phyloP scores from a whole-genome alignment of 2,888 invertebrate genomes.

The Mactromeris polynyma region DNA sequence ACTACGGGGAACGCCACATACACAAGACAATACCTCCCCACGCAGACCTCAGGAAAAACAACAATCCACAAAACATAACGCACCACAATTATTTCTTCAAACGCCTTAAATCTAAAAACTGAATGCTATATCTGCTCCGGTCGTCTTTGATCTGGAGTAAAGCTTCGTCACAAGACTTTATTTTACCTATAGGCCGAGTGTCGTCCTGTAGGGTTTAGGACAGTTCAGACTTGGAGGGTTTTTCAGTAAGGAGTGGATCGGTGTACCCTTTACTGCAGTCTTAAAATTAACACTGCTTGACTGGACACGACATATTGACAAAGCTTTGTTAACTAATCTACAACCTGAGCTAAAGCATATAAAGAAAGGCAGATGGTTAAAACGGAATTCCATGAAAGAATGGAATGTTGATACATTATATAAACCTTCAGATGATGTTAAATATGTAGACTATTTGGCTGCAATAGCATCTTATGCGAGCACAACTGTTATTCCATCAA shows the following conservation, averaged over 20 bases:
- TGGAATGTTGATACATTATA: conserved; percentile 7
- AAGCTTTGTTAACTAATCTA: neutral
- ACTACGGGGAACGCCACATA: no score
- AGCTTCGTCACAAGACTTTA: no score
- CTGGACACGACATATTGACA: neutral
- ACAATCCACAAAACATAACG: no score
- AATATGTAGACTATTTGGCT: neutral
- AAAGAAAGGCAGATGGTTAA: neutral
- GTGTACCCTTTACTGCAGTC: conserved; percentile 3
- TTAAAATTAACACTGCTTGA: neutral
- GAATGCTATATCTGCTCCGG: no score
- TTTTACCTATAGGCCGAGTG: no score
- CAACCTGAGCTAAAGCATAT: neutral
- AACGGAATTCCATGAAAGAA: neutral
- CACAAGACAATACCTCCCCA: no score
- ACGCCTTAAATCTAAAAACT: no score
- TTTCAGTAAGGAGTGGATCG: neutral
- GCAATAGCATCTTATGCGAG: neutral
- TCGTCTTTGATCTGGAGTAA: no score
- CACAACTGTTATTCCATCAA: neutral
- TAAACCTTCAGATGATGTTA: neutral
- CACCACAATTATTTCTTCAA: no score
- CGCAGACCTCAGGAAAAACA: no score
- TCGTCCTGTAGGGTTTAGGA: neutral
- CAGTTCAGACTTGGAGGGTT: neutral